Evolutionary conservation across 1,140 invertebrate genomes (phyloP).

Genomic region (Euwallacea similis): DNA sequence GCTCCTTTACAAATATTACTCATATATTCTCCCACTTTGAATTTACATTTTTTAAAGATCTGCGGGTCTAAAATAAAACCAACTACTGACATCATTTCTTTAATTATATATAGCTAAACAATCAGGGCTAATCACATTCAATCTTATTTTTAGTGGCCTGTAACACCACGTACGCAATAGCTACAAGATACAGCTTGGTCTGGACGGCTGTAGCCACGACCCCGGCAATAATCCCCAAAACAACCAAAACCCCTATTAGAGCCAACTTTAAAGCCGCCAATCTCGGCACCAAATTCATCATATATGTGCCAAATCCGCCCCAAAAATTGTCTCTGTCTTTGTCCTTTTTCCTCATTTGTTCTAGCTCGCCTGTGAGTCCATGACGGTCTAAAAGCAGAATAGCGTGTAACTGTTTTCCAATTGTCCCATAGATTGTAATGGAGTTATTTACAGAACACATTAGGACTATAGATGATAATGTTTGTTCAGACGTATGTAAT

Average conservation of each 20-base stretch:
- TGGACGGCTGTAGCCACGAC: slow-evolving; percentile 7
- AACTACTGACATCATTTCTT: too few relatives aligned
- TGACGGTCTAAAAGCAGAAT: slow-evolving; percentile 9
- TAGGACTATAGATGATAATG: background rate
- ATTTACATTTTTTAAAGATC: too few relatives aligned
- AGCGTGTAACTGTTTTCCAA: background rate
- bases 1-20: too few relatives aligned
- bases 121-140: background rate
- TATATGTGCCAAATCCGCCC: slow-evolving; percentile 9
- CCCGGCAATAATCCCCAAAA: slow-evolving; percentile 13
- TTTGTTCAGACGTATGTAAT: too few relatives aligned
- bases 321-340: slow-evolving; percentile 13
- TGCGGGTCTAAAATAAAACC: too few relatives aligned
- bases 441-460: background rate
- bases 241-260: slow-evolving; percentile 12
- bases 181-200: slow-evolving; percentile 24
- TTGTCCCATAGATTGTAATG: background rate
- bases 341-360: slow-evolving; percentile 6
- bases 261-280: slow-evolving; percentile 20
- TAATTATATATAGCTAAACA: too few relatives aligned
- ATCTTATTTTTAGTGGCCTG: slow-evolving; percentile 29
- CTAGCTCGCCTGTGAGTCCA: background rate
- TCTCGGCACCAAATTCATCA: slow-evolving; percentile 16
- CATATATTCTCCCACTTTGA: too few relatives aligned
- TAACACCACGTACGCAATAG: slow-evolving; percentile 19